phyloP scores from a whole-genome alignment of 1,140 invertebrate species.

The Drosophila paulistorum region DNA sequence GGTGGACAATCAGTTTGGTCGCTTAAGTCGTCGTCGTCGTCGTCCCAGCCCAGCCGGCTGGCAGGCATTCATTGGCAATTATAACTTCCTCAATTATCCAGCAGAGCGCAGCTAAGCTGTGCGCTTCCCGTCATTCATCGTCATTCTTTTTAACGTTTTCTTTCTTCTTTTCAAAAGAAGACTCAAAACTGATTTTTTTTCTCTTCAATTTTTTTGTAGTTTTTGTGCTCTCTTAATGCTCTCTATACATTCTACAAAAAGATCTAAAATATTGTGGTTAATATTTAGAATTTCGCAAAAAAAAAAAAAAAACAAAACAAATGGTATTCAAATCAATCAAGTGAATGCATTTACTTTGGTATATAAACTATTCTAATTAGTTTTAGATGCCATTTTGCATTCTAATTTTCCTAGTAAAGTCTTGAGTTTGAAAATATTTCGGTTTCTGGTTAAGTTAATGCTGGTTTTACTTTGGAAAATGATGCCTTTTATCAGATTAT shows the following conservation, averaged over 20 bases:
- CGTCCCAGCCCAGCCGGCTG: conserved; percentile 25
- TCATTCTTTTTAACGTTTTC: conserved; percentile 78
- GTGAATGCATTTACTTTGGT: too few relatives aligned
- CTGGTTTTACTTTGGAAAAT: too few relatives aligned
- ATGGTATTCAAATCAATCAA: too few relatives aligned
- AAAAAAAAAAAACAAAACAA: too few relatives aligned
- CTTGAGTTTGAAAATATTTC: too few relatives aligned
- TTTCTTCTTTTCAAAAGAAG: conserved; percentile 30
- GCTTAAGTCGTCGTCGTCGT: conserved; percentile 8
- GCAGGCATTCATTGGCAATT: conserved; percentile 81
- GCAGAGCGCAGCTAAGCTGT: conserved; percentile 73
- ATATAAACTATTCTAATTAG: too few relatives aligned
- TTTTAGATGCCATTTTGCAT: too few relatives aligned
- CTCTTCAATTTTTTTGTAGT: too few relatives aligned
- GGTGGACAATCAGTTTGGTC: conserved; percentile 19
- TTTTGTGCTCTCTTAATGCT: not conserved
- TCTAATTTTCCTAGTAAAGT: too few relatives aligned
- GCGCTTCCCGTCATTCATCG: conserved; percentile 81
- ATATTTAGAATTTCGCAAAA: too few relatives aligned
- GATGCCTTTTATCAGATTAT: too few relatives aligned
- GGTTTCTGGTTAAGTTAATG: too few relatives aligned
- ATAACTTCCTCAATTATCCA: conserved; percentile 83
- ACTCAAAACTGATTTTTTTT: conserved; percentile 57
- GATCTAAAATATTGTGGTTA: not conserved
- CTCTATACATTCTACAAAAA: conserved; percentile 40